Evolutionary conservation across 2,113 vertebrate species (phyloP).

Genomic region (Amia ocellicauda): DNA sequence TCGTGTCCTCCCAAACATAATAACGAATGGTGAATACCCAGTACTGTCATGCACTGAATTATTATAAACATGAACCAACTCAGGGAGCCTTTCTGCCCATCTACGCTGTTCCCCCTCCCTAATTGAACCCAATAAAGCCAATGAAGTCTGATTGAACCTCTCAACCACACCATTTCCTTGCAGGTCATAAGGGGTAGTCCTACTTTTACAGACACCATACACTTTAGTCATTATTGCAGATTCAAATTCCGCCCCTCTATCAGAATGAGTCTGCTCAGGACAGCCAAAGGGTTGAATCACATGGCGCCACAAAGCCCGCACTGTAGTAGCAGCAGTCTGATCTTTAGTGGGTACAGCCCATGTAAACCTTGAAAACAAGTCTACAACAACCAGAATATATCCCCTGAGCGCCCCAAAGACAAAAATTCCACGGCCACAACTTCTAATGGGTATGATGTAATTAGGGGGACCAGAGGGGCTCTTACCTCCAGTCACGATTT

Average conservation of each 20-base stretch:
- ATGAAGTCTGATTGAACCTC: neutral
- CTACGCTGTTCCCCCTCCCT: neutral
- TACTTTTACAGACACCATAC: neutral
- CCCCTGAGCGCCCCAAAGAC: neutral
- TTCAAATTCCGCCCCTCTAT: neutral
- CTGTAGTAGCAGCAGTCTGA: neutral
- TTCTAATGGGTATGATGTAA: neutral
- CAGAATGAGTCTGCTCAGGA: conserved; percentile 1
- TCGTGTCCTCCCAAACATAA: neutral
- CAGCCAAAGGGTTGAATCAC: neutral
- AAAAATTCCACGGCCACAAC: neutral
- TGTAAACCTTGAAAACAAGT: conserved; percentile 1
- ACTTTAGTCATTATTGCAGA: neutral
- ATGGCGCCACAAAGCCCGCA: neutral
- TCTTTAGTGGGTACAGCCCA: neutral
- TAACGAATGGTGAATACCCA: no score
- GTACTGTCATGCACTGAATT: neutral
- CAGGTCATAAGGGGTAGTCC: neutral
- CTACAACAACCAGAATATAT: neutral
- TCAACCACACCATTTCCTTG: neutral
- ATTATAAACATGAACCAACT: neutral
- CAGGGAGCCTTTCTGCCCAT: neutral
- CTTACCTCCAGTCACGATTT: neutral
- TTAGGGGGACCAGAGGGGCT: neutral
- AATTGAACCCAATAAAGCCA: neutral